Evolutionary conservation across 2,888 invertebrate species (phyloP).

Genomic region (Pseudococcus viburni): DNA sequence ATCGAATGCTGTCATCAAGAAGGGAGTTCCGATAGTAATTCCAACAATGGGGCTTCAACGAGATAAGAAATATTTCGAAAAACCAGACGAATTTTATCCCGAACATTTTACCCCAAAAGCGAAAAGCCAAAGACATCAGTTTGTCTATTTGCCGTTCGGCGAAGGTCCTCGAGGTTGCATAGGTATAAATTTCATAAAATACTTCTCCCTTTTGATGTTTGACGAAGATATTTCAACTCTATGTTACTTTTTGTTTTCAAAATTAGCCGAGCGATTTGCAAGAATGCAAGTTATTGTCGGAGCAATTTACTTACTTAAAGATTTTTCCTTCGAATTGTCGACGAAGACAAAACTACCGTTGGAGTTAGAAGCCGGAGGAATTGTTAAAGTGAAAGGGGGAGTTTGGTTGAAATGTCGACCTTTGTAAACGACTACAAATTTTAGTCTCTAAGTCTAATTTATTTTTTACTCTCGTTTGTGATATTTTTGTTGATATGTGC

Average conservation of each 20-base stretch:
- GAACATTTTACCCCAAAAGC: neutral
- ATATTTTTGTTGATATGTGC: too few species aligned
- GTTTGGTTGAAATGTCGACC: too few species aligned
- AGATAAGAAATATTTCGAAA: neutral
- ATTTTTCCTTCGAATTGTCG: neutral
- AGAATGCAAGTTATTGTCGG: neutral
- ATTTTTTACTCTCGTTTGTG: too few species aligned
- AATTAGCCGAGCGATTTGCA: neutral
- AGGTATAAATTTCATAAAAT: too few species aligned
- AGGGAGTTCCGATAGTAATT: neutral
- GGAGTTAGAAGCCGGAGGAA: neutral
- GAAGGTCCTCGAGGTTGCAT: too few species aligned
- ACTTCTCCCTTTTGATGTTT: too few species aligned
- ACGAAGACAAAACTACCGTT: slow-evolving; percentile 42
- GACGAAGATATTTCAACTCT: too few species aligned
- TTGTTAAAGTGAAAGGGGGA: too few species aligned
- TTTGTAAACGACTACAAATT: too few species aligned
- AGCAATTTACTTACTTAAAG: neutral
- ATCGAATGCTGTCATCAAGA: neutral
- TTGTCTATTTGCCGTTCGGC: neutral
- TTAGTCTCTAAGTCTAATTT: too few species aligned
- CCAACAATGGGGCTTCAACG: neutral
- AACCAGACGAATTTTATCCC: too few species aligned
- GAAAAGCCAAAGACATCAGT: neutral
- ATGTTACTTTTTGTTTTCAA: too few species aligned